Conservation (phyloP, 2,888 invertebrate species). For the Mythimna pallens region DNA sequence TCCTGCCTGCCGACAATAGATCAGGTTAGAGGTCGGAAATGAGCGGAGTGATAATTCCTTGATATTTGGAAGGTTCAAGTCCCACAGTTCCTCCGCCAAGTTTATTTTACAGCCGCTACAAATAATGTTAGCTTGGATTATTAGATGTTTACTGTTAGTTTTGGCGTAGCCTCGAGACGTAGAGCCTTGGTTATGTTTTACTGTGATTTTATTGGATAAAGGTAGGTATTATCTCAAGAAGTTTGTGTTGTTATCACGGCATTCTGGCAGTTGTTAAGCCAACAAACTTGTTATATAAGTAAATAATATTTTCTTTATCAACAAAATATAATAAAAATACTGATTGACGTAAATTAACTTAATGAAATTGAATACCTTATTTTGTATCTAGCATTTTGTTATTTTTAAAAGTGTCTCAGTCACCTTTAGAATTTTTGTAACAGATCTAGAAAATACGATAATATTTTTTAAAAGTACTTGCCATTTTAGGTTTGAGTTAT, state of each 20-base stretch:
- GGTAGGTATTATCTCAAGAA: background rate
- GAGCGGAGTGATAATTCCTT: conserved; percentile 50
- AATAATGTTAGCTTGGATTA: conserved; percentile 44
- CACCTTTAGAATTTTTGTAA: too few relatives aligned
- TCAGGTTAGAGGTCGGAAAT: conserved; percentile 50
- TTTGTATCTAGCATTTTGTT: too few relatives aligned
- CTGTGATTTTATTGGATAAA: background rate
- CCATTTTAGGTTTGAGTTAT: too few relatives aligned
- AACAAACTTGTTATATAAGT: background rate
- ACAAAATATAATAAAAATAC: too few relatives aligned
- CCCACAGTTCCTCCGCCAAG: conserved; percentile 23
- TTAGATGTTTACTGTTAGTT: conserved; percentile 25
- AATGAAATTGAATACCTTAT: too few relatives aligned
- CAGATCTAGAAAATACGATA: too few relatives aligned
- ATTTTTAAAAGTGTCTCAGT: too few relatives aligned
- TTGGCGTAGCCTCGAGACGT: background rate
- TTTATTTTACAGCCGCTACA: conserved; percentile 42
- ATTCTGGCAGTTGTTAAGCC: background rate
- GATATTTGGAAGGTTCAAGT: conserved; percentile 43
- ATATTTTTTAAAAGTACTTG: too few relatives aligned
- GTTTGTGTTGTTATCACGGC: background rate
- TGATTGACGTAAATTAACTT: too few relatives aligned
- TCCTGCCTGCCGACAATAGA: conserved; percentile 52
- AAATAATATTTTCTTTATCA: too few relatives aligned
- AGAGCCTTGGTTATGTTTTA: background rate